Conservation (phyloP, 1,140 invertebrate genomes). For the Leguminivora glycinivorella region DNA sequence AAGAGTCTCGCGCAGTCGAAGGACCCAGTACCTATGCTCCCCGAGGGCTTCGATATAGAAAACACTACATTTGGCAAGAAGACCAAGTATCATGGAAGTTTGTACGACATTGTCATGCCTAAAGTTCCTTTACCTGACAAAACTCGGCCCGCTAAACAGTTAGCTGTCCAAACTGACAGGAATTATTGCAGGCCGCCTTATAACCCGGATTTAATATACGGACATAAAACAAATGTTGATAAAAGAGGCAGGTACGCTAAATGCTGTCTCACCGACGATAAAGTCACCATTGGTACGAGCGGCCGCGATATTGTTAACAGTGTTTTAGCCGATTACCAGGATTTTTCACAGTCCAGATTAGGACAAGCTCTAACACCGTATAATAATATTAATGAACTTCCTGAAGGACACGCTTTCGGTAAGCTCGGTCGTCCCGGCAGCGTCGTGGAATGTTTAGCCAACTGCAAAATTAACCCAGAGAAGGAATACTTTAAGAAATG, state of each 20-base stretch:
- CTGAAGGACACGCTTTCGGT: conserved; percentile 71
- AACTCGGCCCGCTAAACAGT: conserved; percentile 59
- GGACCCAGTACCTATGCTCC: conserved; percentile 75
- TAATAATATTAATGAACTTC: conserved; percentile 70
- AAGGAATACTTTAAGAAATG: conserved; percentile 63
- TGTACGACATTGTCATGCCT: conserved; percentile 64
- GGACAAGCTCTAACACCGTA: conserved; percentile 71
- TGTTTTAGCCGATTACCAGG: conserved; percentile 55
- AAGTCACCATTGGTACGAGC: conserved; percentile 54
- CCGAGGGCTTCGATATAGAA: conserved; percentile 68
- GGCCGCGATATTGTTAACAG: conserved; percentile 66
- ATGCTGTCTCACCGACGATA: conserved; percentile 72
- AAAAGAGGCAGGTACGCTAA: conserved; percentile 69
- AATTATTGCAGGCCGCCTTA: conserved; percentile 66
- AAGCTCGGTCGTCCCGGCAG: conserved; percentile 55
- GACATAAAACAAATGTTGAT: conserved; percentile 68
- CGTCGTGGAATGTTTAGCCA: conserved; percentile 58
- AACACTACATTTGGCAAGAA: conserved; percentile 74
- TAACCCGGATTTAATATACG: conserved; percentile 63
- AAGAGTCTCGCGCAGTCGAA: conserved; percentile 63
- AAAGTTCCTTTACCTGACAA: conserved; percentile 61
- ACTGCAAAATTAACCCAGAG: conserved; percentile 69
- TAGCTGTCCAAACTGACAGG: conserved; percentile 61
- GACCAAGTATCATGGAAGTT: conserved; percentile 51
- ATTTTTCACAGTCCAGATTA: conserved; percentile 40